phyloP scores from a whole-genome alignment of 2,888 invertebrate species.

The Seira musarum region DNA sequence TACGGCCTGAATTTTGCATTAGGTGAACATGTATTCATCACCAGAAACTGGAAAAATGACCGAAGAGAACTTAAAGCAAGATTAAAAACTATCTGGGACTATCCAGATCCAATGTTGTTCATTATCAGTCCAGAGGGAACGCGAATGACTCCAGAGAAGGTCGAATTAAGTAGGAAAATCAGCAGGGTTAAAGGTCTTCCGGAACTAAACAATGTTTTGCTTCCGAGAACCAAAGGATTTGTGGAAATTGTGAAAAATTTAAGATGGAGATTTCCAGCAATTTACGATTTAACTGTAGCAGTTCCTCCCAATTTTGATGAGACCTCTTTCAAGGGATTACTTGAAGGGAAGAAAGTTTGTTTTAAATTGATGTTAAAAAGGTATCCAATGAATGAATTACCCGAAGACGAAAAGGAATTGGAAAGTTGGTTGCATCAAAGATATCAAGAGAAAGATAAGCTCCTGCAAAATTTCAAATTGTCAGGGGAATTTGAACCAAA shows the following conservation, averaged over 20 bases:
- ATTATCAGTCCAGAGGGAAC: constrained; percentile 95
- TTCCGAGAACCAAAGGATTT: constrained; percentile 97
- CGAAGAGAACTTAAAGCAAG: constrained; percentile 85
- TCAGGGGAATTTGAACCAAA: too few relatives aligned
- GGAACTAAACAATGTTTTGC: constrained; percentile 88
- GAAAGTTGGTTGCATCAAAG: constrained; percentile 87
- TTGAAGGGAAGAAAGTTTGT: constrained; percentile 78
- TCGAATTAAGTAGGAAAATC: constrained; percentile 89
- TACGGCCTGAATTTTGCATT: constrained; percentile 98
- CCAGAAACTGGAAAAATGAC: constrained; percentile 93
- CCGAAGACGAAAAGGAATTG: constrained; percentile 82
- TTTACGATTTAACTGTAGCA: constrained; percentile 82
- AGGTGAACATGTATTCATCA: constrained; percentile 94
- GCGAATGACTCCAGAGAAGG: too few relatives aligned
- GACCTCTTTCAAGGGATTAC: constrained; percentile 64
- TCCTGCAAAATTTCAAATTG: constrained; percentile 35
- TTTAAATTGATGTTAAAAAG: constrained; percentile 86
- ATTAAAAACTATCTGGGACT: constrained; percentile 85
- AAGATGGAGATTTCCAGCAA: constrained; percentile 81
- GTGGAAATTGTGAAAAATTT: constrained; percentile 87
- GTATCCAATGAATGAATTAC: constrained; percentile 86
- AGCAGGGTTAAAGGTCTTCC: constrained; percentile 89
- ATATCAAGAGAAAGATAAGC: constrained; percentile 83
- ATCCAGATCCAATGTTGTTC: constrained; percentile 93
- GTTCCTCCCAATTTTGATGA: constrained; percentile 70